These are phyloP conservation scores for Euwallacea similis DNA, from an alignment of 1,140 invertebrate genomes.

Conservation along the genomic window DNA sequence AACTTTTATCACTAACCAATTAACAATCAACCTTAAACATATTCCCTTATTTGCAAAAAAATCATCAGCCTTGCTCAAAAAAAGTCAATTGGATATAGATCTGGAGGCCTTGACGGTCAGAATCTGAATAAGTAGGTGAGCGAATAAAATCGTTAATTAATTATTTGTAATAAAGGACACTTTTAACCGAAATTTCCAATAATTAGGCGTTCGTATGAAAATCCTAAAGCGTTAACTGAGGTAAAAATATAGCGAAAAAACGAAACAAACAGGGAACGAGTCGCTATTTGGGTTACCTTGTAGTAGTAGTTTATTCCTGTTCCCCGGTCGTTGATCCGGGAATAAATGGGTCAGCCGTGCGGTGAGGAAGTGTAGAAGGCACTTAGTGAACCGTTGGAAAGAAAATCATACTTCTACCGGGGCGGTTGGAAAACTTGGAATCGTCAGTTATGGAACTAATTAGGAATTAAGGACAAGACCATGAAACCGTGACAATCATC, in stretches of 20 bases:
- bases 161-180: no score
- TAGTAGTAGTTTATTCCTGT: conserved; percentile 23
- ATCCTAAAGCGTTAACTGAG: no score
- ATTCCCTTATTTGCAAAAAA: background rate
- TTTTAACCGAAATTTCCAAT: no score
- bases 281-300: conserved; percentile 23
- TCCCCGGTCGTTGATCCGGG: conserved; percentile 18
- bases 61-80: background rate
- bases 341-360: conserved; percentile 22
- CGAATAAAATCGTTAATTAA: no score
- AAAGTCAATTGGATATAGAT: conserved; percentile 5
- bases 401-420: background rate
- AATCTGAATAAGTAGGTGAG: background rate
- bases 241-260: no score
- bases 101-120: background rate
- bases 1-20: no score
- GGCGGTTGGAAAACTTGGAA: no score
- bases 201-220: no score
- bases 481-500: background rate
- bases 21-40: background rate
- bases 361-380: conserved; percentile 1
- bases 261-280: background rate
- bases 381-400: background rate
- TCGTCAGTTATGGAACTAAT: no score
- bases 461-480: conserved; percentile 7